Evolutionary conservation across 2,888 invertebrate species (phyloP).

Genomic region (Pharmacophagus antenor): DNA sequence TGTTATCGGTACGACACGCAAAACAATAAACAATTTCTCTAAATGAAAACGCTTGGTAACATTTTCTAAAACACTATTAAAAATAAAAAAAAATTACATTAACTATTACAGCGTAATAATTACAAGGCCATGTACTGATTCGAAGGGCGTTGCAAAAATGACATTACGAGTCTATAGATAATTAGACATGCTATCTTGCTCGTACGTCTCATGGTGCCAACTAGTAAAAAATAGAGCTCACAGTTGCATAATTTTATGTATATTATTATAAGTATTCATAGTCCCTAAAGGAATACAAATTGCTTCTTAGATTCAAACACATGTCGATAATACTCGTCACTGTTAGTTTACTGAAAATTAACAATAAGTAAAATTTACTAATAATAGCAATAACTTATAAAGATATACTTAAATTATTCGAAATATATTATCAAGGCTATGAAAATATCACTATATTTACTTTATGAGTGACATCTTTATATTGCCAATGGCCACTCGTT

Average conservation of each 20-base stretch:
- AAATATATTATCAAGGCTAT: constrained; percentile 20
- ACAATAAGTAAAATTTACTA: not conserved
- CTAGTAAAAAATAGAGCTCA: not conserved
- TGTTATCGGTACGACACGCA: constrained; percentile 57
- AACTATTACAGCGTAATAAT: not conserved
- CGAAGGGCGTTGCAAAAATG: not conserved
- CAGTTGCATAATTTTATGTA: too few species aligned
- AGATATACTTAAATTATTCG: too few species aligned
- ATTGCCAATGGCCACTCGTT: constrained; percentile 15
- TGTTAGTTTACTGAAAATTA: not conserved
- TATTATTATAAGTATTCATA: too few species aligned
- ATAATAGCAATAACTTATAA: not conserved
- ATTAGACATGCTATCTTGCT: not conserved
- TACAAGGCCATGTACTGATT: not conserved
- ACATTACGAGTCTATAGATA: too few species aligned
- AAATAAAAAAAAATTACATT: too few species aligned
- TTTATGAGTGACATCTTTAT: constrained; percentile 9
- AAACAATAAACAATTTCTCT: constrained; percentile 44
- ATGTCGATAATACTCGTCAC: too few species aligned
- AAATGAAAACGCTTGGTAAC: constrained; percentile 4
- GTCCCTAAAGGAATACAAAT: too few species aligned
- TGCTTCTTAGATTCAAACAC: too few species aligned
- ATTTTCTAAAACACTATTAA: not conserved
- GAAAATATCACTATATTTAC: constrained; percentile 21
- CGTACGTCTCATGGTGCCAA: not conserved